Evolutionary conservation across 2,888 invertebrate genomes (phyloP).

Genomic region (Himalopsyche kuldschensis): DNA sequence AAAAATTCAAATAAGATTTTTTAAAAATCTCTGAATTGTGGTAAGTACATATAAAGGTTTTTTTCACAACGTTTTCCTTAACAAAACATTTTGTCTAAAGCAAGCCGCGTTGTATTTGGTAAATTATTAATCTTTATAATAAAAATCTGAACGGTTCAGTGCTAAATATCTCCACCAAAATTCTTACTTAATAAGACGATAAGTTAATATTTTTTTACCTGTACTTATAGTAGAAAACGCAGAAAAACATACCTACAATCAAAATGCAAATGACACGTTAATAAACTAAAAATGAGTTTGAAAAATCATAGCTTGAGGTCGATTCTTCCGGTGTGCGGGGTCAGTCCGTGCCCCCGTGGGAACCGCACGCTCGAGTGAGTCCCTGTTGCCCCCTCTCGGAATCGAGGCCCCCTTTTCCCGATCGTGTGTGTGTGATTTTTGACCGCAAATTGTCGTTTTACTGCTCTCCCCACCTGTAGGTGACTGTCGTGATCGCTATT

Average conservation of each 20-base stretch:
- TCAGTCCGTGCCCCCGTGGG: background rate
- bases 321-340: background rate
- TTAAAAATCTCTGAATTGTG: no score
- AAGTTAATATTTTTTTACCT: background rate
- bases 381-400: background rate
- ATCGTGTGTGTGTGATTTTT: constrained; percentile 6
- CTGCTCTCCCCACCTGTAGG: background rate
- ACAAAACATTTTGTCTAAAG: no score
- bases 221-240: background rate
- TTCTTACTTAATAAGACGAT: no score
- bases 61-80: no score
- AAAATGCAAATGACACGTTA: background rate
- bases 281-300: background rate
- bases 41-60: no score
- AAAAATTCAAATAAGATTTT: no score
- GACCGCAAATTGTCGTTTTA: constrained; percentile 5
- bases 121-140: no score
- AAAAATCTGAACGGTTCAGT: no score
- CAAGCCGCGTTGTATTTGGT: no score
- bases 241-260: background rate
- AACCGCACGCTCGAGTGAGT: background rate
- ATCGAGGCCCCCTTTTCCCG: background rate
- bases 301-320: background rate
- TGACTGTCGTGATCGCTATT: background rate
- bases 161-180: no score